A percentile compares a stretch with the other conserved stretches of the same genome.
Conservation (phyloP, 2,888 invertebrate genomes). For the Allacma fusca region DNA sequence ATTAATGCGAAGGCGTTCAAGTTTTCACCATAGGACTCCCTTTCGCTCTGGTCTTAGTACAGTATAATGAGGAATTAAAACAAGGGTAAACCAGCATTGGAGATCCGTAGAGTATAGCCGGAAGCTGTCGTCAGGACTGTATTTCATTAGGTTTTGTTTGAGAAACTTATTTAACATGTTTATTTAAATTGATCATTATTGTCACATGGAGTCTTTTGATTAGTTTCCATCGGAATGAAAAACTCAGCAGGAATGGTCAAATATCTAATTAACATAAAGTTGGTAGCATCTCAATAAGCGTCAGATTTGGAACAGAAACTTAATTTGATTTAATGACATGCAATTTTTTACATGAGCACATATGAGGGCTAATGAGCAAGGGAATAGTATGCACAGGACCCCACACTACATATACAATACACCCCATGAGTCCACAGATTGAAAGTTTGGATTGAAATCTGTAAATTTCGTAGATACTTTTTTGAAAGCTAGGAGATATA, state of each 20-base stretch:
- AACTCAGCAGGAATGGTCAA: neutral
- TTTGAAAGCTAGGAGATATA: neutral
- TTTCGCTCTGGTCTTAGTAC: neutral
- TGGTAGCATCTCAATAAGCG: neutral
- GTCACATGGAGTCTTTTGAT: too few species aligned
- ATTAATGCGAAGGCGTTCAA: conserved; percentile 8
- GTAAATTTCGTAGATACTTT: neutral
- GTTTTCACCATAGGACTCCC: neutral
- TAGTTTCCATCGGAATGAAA: too few species aligned
- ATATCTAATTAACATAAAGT: neutral
- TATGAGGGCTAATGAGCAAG: too few species aligned
- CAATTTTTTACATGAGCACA: neutral
- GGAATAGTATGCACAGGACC: too few species aligned
- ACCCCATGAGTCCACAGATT: neutral
- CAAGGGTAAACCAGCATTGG: neutral
- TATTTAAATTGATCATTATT: too few species aligned
- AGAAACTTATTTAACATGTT: too few species aligned
- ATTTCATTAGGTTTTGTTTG: neutral
- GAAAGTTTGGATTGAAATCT: conserved; percentile 16
- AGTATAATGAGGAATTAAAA: conserved; percentile 4
- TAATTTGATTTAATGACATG: conserved; percentile 22
- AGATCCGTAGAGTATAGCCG: neutral
- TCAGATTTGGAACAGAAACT: neutral
- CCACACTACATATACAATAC: neutral
- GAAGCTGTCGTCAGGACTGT: neutral